Conservation (phyloP, 2,797 vertebrate species). For the Linurgus olivaceus region DNA sequence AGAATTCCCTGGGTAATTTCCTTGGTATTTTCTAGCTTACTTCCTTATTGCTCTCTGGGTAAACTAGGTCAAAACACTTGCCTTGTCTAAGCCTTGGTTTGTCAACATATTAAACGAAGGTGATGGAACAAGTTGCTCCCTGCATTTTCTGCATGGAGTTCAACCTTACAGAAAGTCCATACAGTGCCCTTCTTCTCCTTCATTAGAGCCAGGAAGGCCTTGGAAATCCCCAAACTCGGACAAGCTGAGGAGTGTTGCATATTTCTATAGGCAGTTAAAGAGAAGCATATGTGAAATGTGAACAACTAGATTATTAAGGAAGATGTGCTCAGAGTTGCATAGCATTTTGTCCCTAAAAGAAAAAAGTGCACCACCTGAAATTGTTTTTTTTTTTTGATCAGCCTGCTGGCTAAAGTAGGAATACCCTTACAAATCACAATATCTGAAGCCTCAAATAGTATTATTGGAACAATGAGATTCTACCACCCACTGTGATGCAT, state of each 20-base stretch:
- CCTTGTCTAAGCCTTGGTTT: not conserved
- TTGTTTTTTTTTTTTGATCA: not conserved
- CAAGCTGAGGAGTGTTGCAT: not conserved
- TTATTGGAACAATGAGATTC: not conserved
- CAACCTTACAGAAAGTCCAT: not conserved
- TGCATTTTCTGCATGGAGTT: not conserved
- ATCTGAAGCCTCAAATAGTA: not conserved
- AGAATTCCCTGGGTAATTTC: conserved; percentile 22
- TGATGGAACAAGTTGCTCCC: not conserved
- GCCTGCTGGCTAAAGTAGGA: not conserved
- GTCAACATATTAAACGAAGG: not conserved
- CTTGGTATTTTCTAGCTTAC: conserved; percentile 8
- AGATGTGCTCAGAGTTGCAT: not conserved
- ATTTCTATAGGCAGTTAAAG: not conserved
- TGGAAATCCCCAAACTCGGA: not conserved
- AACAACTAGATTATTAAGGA: not conserved
- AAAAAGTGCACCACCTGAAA: not conserved
- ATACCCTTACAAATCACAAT: not conserved
- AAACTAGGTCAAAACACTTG: not conserved
- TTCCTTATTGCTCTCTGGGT: conserved; percentile 23
- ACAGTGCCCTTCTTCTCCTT: not conserved
- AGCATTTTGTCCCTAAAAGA: not conserved
- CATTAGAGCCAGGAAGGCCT: not conserved
- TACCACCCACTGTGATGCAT: not conserved
- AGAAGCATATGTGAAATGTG: not conserved